Conservation (phyloP, 1,140 invertebrate genomes). For the Dendrolimus kikuchii region DNA sequence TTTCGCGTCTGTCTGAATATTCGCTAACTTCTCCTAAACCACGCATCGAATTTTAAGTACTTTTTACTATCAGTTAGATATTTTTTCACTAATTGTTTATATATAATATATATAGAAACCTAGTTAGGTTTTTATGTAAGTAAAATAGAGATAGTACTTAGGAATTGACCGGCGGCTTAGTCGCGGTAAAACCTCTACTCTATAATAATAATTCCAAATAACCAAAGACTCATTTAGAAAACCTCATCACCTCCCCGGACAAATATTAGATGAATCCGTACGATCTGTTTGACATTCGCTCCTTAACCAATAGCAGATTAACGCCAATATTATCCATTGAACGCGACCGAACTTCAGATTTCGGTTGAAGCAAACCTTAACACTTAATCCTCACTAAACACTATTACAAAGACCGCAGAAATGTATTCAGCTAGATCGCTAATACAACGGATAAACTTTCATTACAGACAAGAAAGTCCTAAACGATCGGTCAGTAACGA, state of each 20-base stretch:
- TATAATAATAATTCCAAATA: conserved; percentile 8
- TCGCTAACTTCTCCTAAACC: too few relatives aligned
- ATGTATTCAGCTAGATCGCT: conserved; percentile 50
- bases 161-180: too few relatives aligned
- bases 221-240: conserved; percentile 5
- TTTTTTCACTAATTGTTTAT: too few relatives aligned
- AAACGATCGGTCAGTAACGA: conserved; percentile 14
- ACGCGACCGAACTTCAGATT: conserved; percentile 34
- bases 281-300: conserved; percentile 57
- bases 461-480: conserved; percentile 15
- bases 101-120: too few relatives aligned
- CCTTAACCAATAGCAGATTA: conserved; percentile 50
- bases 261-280: conserved; percentile 41
- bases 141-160: too few relatives aligned
- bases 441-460: conserved; percentile 42
- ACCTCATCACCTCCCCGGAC: conserved; percentile 26
- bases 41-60: too few relatives aligned
- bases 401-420: conserved; percentile 45
- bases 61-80: too few relatives aligned
- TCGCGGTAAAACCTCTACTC: not conserved
- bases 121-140: too few relatives aligned
- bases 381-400: conserved; percentile 50
- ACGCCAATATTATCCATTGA: conserved; percentile 47
- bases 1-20: too few relatives aligned
- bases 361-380: conserved; percentile 24